Percentiles rank a stretch among this genome's conserved stretches.
Evolutionary conservation across 2,797 vertebrate genomes (phyloP).

Genomic region (Leontopithecus rosalia): DNA sequence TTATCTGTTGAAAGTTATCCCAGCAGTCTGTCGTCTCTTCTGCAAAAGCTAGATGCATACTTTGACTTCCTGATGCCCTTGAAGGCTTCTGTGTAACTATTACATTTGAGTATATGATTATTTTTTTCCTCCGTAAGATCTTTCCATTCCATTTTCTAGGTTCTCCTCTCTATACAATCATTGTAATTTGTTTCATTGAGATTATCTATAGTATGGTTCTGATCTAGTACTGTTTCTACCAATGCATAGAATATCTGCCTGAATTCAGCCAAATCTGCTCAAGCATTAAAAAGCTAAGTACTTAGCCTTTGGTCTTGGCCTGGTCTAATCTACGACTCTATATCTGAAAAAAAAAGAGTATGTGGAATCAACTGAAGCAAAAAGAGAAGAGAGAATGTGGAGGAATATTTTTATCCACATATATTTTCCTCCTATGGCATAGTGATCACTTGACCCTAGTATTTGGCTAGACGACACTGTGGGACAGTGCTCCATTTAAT

Average conservation of each 20-base stretch:
- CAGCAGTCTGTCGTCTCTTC: neutral
- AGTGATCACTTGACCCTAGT: neutral
- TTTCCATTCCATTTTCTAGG: neutral
- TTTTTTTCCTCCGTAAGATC: neutral
- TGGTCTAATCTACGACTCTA: neutral
- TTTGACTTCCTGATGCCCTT: neutral
- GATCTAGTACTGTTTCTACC: neutral
- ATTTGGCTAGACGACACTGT: neutral
- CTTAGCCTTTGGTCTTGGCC: neutral
- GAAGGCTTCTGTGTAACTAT: neutral
- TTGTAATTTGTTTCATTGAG: neutral
- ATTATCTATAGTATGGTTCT: neutral
- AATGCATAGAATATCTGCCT: neutral
- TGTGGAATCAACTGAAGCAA: neutral
- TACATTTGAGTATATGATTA: neutral
- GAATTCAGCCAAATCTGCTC: neutral
- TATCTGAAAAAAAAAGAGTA: neutral
- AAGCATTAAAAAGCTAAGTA: neutral
- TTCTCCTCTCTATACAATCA: neutral
- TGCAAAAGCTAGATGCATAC: neutral
- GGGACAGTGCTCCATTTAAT: neutral
- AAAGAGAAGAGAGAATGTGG: neutral
- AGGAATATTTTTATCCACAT: neutral
- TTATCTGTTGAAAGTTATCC: neutral
- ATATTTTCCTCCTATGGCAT: neutral